phyloP scores from a whole-genome alignment of 2,888 invertebrate genomes.

The Drosophila sordidula region DNA sequence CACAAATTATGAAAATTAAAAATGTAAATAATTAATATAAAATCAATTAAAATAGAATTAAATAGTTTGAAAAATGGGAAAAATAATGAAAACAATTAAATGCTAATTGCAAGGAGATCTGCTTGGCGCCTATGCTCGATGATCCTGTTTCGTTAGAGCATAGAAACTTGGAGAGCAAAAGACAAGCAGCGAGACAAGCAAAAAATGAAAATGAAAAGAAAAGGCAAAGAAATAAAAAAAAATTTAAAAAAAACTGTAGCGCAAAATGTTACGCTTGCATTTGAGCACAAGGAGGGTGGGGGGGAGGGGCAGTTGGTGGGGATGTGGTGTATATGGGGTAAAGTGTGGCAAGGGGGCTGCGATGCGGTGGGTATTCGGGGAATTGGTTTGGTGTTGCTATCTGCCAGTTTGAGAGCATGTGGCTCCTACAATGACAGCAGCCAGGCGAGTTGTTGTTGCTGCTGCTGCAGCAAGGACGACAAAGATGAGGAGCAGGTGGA shows the following conservation, averaged over 20 bases:
- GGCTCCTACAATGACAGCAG: constrained; percentile 74
- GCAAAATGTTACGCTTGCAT: constrained; percentile 81
- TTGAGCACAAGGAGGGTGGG: constrained; percentile 19
- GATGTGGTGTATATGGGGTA: neutral
- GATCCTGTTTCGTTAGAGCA: constrained; percentile 25
- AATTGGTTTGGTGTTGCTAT: constrained; percentile 50
- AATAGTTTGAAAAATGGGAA: no score
- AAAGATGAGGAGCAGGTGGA: constrained; percentile 21
- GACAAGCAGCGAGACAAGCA: constrained; percentile 54
- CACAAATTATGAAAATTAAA: no score
- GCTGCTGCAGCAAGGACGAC: constrained; percentile 60
- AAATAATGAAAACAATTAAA: no score
- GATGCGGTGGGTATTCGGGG: constrained; percentile 26
- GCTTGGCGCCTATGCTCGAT: neutral
- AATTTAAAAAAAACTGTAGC: constrained; percentile 57
- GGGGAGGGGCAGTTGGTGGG: neutral
- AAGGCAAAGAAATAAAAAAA: constrained; percentile 25
- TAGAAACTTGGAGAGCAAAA: constrained; percentile 47
- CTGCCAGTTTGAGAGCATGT: constrained; percentile 52
- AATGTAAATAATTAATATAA: no score
- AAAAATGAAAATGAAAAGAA: constrained; percentile 42
- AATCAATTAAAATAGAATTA: no score
- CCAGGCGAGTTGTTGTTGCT: constrained; percentile 35
- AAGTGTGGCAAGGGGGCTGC: neutral
- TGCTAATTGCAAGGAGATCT: neutral